Base-by-base conservation (phyloP, 1,140 invertebrate species). In the Dolichoris vasculosae region DNA sequence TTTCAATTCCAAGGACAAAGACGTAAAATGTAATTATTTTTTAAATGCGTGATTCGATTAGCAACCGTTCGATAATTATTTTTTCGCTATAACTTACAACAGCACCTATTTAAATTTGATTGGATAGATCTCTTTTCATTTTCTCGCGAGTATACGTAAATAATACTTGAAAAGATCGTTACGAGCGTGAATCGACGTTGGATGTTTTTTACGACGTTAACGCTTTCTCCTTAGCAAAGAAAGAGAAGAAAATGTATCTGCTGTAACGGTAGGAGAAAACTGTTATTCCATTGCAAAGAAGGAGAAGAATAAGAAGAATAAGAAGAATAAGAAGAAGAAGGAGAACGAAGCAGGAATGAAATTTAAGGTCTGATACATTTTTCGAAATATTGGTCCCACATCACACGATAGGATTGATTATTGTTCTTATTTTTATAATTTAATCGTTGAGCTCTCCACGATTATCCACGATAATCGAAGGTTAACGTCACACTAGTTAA, bases 381-480 rank as follows among this genome's bases (percentile, higher is more conserved):
- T 69, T 82, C 46, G 55, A 85, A 38, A 35, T 86, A 82, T 86
- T 86, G 84, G 84, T 82, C 84, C 84, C 84, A 82, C 35, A 77
- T 77, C 67, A 26, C 46, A 43, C 46, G 69, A 78, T 78, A 86
- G 35, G 77, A 82, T 86, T 81, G 17, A 23, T n/a, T n/a, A n/a
- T n/a, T n/a, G n/a, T n/a, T n/a, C n/a, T n/a, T n/a, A n/a, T 64
- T 77, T 51, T 48, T 71, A 67, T 43, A 48, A 48, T 69, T 55
- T 63, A 63, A 48, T 59, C 78, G 40, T 80, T 80, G 64, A 73
- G 55, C 13, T 59, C 35, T 82, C n/a, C 64, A 84, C 75, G 13
- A 71, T 59, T 59, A 26, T 82, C n/a, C 64, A 84, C 75, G 13
- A 71, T 59, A 30, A 11, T 32, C 69, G 35, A 11, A 77, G 46